Evolutionary conservation across 1,140 invertebrate genomes (phyloP), one percentile per base, ranked within the genome.

Genomic region (Papilio polytes): DNA sequence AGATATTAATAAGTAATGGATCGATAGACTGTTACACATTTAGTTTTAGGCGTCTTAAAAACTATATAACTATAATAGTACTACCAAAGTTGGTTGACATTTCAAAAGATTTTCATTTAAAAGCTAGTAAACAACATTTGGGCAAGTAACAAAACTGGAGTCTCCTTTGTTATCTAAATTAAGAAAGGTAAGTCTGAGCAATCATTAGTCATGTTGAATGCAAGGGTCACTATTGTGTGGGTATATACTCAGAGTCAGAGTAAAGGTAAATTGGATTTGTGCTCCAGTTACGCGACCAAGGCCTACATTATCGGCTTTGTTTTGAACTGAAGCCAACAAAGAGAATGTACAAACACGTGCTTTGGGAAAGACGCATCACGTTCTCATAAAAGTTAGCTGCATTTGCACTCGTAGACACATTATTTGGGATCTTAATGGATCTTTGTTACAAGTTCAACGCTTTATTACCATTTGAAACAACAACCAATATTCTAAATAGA

Each of bases 301-400:
- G 90, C 83, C 80, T 80, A 53, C 70, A 82, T 81, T 85, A 85
- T 83, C 79, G 85, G 74, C 80, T 85, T 85, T 84, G 82, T 85
- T 87, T 80, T 86, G 86, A 87, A 81, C 84, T 81, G 86, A 89
- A 89, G 85, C 89, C 85, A 86, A 88, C 83, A 80, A 86, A 85
- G 59, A 76, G 41, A 56, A 59, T 66, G 74, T 76, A 22, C n/a
- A 76, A 31, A 26, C 74, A 51, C 74, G 74, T 76, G 74, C 41
- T 76, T 51, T 51, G 20, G 46, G 22, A 26, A 76, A 51, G 22
- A 76, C 3, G 22, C 12, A 51, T 22, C n/a, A n/a, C n/a, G n/a
- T n/a, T n/a, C n/a, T n/a, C n/a, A n/a, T n/a, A n/a, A n/a, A n/a
- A n/a, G n/a, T n/a, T n/a, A n/a, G n/a, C n/a, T n/a, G n/a, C 7